These are phyloP conservation scores for Xestia ashworthii DNA, from an alignment of 2,888 invertebrate species.

Conservation along the genomic window DNA sequence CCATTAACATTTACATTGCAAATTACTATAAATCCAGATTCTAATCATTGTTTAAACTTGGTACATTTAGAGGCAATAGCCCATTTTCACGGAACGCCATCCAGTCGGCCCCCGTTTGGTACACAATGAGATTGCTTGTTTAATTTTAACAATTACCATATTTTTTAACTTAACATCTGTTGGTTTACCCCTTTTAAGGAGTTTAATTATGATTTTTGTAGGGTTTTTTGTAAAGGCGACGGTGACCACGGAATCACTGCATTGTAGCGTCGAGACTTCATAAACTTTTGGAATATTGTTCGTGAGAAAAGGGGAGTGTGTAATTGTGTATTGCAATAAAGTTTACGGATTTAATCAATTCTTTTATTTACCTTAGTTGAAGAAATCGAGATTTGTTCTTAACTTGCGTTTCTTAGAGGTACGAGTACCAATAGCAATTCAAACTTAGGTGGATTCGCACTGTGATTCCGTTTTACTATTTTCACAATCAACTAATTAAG, in stretches of 20 bases:
- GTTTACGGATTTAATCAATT: conserved; percentile 3
- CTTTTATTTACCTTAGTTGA: background rate
- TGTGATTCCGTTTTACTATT: background rate
- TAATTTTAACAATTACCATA: conserved; percentile 85
- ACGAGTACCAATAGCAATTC: background rate
- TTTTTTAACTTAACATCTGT: conserved; percentile 81
- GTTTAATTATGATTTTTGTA: conserved; percentile 75
- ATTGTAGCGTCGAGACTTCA: conserved; percentile 33
- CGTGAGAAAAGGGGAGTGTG: background rate
- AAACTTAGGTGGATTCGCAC: background rate
- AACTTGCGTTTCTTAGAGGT: background rate
- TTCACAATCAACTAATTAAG: background rate
- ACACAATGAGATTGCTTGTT: conserved; percentile 84
- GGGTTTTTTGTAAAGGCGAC: conserved; percentile 35
- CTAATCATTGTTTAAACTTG: conserved; percentile 84
- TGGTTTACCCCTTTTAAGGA: conserved; percentile 78
- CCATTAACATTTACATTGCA: conserved; percentile 82
- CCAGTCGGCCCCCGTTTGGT: conserved; percentile 76
- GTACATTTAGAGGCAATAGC: conserved; percentile 83
- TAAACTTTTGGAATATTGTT: conserved; percentile 16
- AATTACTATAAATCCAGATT: conserved; percentile 86
- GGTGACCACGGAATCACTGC: conserved; percentile 37
- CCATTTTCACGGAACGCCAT: conserved; percentile 81
- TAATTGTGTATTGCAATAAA: background rate
- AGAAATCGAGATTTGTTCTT: background rate